Evolutionary conservation across 92 coral and sea anemone species (phyloP).

Genomic region (Desmophyllum pertusum): DNA sequence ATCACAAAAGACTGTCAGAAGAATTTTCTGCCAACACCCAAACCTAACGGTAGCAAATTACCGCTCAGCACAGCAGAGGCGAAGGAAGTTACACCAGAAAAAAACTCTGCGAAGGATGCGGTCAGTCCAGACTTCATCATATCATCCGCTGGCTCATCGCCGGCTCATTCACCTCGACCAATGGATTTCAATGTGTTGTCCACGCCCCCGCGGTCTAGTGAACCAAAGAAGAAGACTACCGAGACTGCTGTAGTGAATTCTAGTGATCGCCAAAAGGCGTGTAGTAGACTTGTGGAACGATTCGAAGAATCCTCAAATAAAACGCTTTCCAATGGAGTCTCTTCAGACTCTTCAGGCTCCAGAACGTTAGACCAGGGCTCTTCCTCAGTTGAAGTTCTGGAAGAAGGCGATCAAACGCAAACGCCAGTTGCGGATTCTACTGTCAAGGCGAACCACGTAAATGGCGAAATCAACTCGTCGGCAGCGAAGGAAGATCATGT

Average conservation of each 20-base stretch:
- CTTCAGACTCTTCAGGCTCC: constrained; percentile 21
- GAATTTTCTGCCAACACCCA: constrained; percentile 28
- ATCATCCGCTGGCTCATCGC: constrained; percentile 97
- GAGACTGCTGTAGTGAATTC: neutral
- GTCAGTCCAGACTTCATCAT: constrained; percentile 73
- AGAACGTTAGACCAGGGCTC: constrained; percentile 4
- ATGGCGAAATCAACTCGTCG: constrained; percentile 12
- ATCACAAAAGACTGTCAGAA: constrained; percentile 58
- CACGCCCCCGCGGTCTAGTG: constrained; percentile 72
- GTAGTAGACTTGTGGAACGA: constrained; percentile 31
- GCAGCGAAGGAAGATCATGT: neutral
- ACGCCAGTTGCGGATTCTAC: neutral
- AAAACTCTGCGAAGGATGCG: constrained; percentile 12
- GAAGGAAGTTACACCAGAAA: constrained; percentile 19
- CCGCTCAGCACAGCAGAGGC: neutral
- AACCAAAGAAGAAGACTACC: constrained; percentile 23
- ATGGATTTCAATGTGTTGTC: constrained; percentile 77
- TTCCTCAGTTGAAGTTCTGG: constrained; percentile 35
- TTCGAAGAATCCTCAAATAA: constrained; percentile 34
- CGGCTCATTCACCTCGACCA: constrained; percentile 92
- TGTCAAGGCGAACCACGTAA: neutral
- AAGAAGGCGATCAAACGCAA: constrained; percentile 35
- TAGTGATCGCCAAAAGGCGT: constrained; percentile 20
- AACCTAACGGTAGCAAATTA: constrained; percentile 41
- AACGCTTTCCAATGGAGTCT: constrained; percentile 39